A percentile compares a stretch with the other conserved stretches of the same genome.
Evolutionary conservation across 1,140 invertebrate species (phyloP).

Genomic region (Heterodera carotae): DNA sequence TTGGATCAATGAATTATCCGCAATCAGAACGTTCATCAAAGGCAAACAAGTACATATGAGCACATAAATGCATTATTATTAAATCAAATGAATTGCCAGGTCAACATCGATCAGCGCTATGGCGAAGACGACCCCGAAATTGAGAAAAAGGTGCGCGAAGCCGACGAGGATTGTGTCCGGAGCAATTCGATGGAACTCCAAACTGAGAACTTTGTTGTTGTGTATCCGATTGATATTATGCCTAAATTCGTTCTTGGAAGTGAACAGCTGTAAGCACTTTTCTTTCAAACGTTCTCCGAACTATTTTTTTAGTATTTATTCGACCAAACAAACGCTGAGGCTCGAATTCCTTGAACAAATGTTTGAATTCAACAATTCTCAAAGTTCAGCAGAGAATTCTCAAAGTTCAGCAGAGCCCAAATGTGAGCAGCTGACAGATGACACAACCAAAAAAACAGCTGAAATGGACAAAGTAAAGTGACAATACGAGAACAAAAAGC

Average conservation of each 20-base stretch:
- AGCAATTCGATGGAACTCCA: constrained; percentile 20
- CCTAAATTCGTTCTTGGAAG: neutral
- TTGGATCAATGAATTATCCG: neutral
- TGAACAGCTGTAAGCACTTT: neutral
- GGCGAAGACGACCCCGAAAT: constrained; percentile 28
- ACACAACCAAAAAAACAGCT: neutral
- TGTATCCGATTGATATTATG: constrained; percentile 27
- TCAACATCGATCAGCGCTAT: neutral
- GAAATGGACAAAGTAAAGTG: neutral
- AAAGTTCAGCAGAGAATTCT: neutral
- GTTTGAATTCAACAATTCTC: constrained; percentile 6
- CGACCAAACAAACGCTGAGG: constrained; percentile 23
- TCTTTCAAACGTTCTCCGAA: neutral
- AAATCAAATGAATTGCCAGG: neutral
- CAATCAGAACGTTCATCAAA: neutral
- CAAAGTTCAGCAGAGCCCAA: neutral
- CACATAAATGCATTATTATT: neutral
- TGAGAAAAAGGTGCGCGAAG: constrained; percentile 28
- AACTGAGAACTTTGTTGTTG: constrained; percentile 25
- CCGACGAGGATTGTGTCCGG: constrained; percentile 22
- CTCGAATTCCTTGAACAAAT: neutral
- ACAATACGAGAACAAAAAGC: too few species aligned
- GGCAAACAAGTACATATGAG: neutral
- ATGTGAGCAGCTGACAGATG: constrained; percentile 16
- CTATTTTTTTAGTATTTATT: neutral